Percentiles rank a stretch among this genome's conserved stretches.
These are phyloP conservation scores for Lithobates pipiens DNA, from an alignment of 2,797 vertebrate genomes.

Conservation along the genomic window DNA sequence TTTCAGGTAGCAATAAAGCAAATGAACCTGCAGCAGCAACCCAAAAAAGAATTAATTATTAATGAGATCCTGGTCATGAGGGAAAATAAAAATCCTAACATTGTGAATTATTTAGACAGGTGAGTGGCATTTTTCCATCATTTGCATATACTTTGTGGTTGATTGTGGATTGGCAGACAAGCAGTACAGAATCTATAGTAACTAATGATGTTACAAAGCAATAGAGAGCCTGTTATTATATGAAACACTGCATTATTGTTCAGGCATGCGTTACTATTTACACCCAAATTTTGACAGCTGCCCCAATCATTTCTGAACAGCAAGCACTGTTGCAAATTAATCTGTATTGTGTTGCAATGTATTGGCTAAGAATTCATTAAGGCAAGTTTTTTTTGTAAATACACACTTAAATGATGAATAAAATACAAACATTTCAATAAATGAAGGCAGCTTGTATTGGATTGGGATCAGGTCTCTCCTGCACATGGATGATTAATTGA, in stretches of 20 bases:
- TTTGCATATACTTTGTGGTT: slow-evolving; percentile 20
- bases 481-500: too few relatives aligned
- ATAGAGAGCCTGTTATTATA: neutral
- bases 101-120: slow-evolving; percentile 99
- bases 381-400: too few relatives aligned
- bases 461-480: too few relatives aligned
- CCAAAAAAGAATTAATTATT: slow-evolving; percentile 99
- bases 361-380: too few relatives aligned
- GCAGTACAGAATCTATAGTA: neutral
- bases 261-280: neutral
- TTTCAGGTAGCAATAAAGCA: slow-evolving; percentile 97
- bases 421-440: too few relatives aligned
- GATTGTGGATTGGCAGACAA: neutral
- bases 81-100: slow-evolving; percentile 99
- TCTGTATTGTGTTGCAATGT: too few relatives aligned
- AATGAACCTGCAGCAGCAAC: slow-evolving; percentile 98
- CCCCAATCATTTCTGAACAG: neutral
- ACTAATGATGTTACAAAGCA: neutral
- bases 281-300: neutral
- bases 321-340: neutral
- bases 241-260: neutral
- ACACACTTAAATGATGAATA: too few relatives aligned
- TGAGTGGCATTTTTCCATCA: slow-evolving; percentile 64
- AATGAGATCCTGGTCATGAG: slow-evolving; percentile 99
- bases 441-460: too few relatives aligned